Conservation (phyloP, 2,888 invertebrate species). For the Orchesella flavescens region DNA sequence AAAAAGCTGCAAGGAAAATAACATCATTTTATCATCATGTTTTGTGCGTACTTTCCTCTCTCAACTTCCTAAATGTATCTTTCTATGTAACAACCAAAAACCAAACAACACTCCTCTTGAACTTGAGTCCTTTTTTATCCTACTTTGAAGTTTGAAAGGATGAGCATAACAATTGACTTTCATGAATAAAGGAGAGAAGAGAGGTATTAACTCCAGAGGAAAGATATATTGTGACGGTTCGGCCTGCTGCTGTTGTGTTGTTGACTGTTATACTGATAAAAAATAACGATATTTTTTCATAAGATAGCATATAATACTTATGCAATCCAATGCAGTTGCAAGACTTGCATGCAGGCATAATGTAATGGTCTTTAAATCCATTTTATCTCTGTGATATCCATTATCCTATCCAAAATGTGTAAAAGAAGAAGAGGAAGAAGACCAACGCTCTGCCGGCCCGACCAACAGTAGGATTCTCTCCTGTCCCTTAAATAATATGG, state of each 20-base stretch:
- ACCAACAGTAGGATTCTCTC: no score
- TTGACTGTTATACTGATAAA: conserved; percentile 15
- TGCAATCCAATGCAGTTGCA: not conserved
- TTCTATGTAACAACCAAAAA: conserved; percentile 8
- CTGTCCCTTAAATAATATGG: no score
- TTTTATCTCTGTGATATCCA: no score
- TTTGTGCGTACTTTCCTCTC: not conserved
- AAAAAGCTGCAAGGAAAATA: conserved; percentile 30
- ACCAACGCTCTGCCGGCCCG: no score
- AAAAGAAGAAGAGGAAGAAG: no score
- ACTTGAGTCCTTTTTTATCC: conserved; percentile 38
- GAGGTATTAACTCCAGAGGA: conserved; percentile 37
- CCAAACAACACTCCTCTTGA: not conserved
- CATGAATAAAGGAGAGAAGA: not conserved
- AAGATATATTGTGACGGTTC: conserved; percentile 24
- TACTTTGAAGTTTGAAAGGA: conserved; percentile 45
- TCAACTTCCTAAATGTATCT: not conserved
- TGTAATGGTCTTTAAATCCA: not conserved
- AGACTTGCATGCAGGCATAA: not conserved
- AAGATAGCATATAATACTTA: not conserved
- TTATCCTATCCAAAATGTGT: no score
- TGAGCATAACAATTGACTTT: conserved; percentile 56
- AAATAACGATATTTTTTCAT: conserved; percentile 1
- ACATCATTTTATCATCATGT: conserved; percentile 4
- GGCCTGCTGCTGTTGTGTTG: conserved; percentile 13